Base-by-base conservation (phyloP, 2,888 invertebrate species). In the Hypomecis atomaria region DNA sequence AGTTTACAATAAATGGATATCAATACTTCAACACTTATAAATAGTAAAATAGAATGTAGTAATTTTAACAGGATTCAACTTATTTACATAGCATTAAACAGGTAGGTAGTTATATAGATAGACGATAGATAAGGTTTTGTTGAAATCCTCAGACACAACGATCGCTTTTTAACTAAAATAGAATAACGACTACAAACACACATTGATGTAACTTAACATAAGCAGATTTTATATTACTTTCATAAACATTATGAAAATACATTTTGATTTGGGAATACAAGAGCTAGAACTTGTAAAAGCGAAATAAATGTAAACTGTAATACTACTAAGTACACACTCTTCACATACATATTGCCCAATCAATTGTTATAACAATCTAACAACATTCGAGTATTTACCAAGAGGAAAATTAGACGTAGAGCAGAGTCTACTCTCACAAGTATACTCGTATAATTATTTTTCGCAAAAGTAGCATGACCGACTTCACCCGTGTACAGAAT, bases 1-100 rank as follows among this genome's bases (percentile, higher is more conserved):
- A 79, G 77, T 76, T 82, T 83, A 85, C 81, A 83, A 85, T 89
- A 87, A 85, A 89, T 74, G 85, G 85, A 86, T 90, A 89, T 89
- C 83, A 88, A 88, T 85, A 88, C 82, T 84, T 86, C 89, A 92
- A 92, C 91, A 92, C 91, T 92, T 92, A 90, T 77, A 82, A 79
- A 85, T 90, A 91, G 82, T 91, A 90, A 91, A 91, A 92, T 92
- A 92, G 92, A 92, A 91, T 92, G 92, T 91, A 86, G 88, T 89
- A 90, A 88, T 83, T 90, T 90, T 91, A 91, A 92, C 91, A 91
- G 89, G 90, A 86, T 89, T 82, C 82, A 91, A 90, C 89, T 90
- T 91, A 91, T 92, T 88, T 92, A 91, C 90, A 92, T 83, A 85
- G 71, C 62, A 50, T 64, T 67, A 62, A 48, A 56, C 62, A 60